Evolutionary conservation across 2,797 vertebrate species (phyloP), one percentile per base, ranked within the genome.

Genomic region (Enoplosus armatus): DNA sequence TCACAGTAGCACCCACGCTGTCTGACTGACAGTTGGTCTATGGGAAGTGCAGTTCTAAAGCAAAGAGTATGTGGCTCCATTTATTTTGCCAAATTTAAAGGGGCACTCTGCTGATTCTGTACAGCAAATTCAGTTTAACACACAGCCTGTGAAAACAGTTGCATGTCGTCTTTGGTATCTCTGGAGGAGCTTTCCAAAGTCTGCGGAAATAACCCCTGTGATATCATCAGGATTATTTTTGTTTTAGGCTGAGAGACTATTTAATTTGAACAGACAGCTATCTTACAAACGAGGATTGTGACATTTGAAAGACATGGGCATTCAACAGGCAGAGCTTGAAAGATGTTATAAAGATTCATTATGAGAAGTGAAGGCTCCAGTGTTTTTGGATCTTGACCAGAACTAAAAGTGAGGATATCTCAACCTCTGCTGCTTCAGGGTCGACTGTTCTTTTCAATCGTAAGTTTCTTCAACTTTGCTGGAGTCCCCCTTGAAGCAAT

Each of bases 221-320:
- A 72, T 59, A 15, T 51, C 51, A 54, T 54, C 24, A 39, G 43
- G 29, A 60, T 73, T 15, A 35, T 33, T 26, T 63, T 8, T 12
- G 29, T 4, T 51, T n/a, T 26, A 7, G 66, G 6, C 20, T 29
- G 14, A 37, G 58, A 63, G 27, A 54, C 27, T 8, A 26, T n/a
- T n/a, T n/a, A 24, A 20, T 26, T 16, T 26, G 51, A 8, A 26
- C 53, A 31, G 18, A 22, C 41, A 53, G 55, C 54, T 41, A 14
- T 27, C 14, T 11, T 33, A 68, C 39, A 24, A 53, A 54, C 10
- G 7, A 37, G 8, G 15, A 39, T 3, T 8, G 24, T 11, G 11
- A 2, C 29, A 35, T 58, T 50, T 41, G 22, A 26, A 59, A 39
- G n/a, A 56, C 18, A 27, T 8, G 2, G 22, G 7, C 24, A 39